Percentiles rank a stretch among this genome's conserved stretches.
Evolutionary conservation across 2,797 vertebrate species (phyloP).

Genomic region (Sebastes ruberrimus): DNA sequence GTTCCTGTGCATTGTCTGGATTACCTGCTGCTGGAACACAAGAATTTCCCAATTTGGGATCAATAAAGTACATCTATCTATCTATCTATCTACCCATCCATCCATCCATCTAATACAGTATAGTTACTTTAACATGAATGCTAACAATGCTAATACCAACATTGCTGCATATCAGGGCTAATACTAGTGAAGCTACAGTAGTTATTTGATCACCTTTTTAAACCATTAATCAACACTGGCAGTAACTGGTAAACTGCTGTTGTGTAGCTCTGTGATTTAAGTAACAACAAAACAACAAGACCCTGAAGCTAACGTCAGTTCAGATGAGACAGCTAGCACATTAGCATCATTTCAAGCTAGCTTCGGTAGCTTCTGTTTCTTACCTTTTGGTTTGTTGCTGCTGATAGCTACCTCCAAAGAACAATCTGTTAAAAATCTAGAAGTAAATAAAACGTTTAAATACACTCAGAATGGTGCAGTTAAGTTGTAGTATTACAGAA

Average conservation of each 20-base stretch:
- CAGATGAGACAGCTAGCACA: background rate
- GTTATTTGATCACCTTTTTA: background rate
- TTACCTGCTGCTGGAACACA: too few relatives aligned
- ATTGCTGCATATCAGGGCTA: background rate
- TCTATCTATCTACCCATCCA: too few relatives aligned
- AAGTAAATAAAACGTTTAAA: background rate
- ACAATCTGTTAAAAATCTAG: background rate
- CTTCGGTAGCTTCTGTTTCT: slow-evolving; percentile 21
- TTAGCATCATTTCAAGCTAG: slow-evolving; percentile 49
- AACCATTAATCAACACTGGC: background rate
- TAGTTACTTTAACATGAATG: background rate
- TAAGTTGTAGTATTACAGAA: background rate
- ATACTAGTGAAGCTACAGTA: background rate
- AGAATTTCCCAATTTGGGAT: too few relatives aligned
- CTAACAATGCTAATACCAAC: background rate
- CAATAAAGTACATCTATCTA: too few relatives aligned
- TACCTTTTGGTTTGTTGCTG: slow-evolving; percentile 40
- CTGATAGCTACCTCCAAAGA: background rate
- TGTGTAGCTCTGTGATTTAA: background rate
- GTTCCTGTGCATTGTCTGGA: too few relatives aligned
- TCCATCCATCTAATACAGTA: too few relatives aligned
- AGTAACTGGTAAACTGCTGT: background rate
- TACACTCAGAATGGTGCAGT: background rate
- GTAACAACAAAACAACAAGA: background rate
- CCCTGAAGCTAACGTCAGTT: background rate